These are phyloP conservation scores for Subacronicta megacephala DNA, from an alignment of 2,888 invertebrate species.

Conservation along the genomic window DNA sequence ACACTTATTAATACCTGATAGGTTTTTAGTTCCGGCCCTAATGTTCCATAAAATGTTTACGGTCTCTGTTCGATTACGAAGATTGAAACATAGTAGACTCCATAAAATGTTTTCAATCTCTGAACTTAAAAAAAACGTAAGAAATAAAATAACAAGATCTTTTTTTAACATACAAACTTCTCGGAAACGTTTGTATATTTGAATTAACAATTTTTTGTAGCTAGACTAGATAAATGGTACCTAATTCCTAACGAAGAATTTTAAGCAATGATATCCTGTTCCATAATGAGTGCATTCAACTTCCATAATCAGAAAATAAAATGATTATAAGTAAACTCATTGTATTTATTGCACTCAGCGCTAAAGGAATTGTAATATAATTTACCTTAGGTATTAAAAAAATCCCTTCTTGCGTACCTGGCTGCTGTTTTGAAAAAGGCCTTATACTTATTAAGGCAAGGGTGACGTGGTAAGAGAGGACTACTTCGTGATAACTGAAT, in stretches of 20 bases:
- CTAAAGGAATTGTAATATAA: no score
- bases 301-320: background rate
- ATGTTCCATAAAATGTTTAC: no score
- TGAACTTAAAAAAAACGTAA: background rate
- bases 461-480: no score
- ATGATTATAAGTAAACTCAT: background rate
- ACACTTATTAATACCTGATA: no score
- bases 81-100: background rate
- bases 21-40: no score
- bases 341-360: no score
- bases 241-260: background rate
- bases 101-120: background rate
- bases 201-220: background rate
- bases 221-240: background rate
- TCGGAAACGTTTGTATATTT: no score
- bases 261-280: background rate
- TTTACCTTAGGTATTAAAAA: no score
- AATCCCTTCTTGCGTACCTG: no score
- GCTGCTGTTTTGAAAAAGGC: no score
- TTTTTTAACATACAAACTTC: background rate
- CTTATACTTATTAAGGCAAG: no score
- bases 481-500: background rate
- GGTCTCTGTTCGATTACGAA: no score
- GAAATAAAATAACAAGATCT: background rate
- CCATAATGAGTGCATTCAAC: conserved; percentile 1